phyloP scores from a whole-genome alignment of 2,113 vertebrate genomes.

The Scolopax mira region DNA sequence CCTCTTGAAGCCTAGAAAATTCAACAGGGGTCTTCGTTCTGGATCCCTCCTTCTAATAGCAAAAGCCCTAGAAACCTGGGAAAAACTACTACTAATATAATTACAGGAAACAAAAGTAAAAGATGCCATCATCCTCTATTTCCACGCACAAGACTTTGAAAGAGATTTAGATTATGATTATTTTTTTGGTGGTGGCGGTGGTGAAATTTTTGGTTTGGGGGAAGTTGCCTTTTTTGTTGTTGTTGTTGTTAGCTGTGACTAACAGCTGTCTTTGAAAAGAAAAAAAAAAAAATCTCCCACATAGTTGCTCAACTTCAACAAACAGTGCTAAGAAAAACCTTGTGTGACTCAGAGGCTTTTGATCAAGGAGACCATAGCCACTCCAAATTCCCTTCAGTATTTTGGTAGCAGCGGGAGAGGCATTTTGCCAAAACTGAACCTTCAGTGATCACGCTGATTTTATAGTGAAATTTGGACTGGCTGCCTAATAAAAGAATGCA shows the following conservation, averaged over 20 bases:
- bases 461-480: neutral
- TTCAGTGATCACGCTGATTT: neutral
- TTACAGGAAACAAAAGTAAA: neutral
- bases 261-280: neutral
- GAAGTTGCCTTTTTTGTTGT: too few species aligned
- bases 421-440: neutral
- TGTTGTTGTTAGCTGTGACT: neutral
- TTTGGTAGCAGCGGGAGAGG: neutral
- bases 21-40: neutral
- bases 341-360: neutral
- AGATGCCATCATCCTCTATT: neutral
- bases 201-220: neutral
- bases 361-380: neutral
- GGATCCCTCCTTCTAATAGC: neutral
- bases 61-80: neutral
- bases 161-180: neutral
- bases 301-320: conserved; percentile 37
- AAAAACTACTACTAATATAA: neutral
- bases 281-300: neutral
- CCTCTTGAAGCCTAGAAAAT: neutral
- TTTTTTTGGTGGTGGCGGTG: neutral
- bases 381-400: neutral
- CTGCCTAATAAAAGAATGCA: neutral
- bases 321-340: conserved; percentile 21
- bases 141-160: neutral